A percentile compares a stretch with the other conserved stretches of the same genome.
These are phyloP conservation scores for Holothuria leucospilota DNA, from an alignment of 53 echinoderm and acorn worm genomes.

Conservation along the genomic window DNA sequence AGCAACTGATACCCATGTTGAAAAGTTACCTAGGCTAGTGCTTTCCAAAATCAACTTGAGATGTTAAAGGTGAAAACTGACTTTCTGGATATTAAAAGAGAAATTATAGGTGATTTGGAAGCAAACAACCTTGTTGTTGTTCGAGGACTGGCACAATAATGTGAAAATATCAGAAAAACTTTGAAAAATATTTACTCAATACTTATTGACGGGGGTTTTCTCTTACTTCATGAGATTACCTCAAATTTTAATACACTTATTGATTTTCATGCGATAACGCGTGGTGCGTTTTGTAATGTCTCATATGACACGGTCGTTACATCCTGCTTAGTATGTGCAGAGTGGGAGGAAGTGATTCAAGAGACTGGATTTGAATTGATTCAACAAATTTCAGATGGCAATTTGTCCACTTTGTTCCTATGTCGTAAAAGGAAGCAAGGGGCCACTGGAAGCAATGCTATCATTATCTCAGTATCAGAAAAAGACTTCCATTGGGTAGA, in stretches of 20 bases:
- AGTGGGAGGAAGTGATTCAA: neutral
- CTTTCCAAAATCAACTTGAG: neutral
- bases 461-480: too few species aligned
- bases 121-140: neutral
- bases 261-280: too few species aligned
- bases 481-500: neutral
- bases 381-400: neutral
- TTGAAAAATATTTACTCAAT: neutral
- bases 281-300: neutral
- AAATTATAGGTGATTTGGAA: constrained; percentile 46
- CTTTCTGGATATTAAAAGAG: neutral
- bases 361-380: neutral
- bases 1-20: neutral
- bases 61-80: neutral
- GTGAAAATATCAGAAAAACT: neutral
- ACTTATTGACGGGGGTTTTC: neutral
- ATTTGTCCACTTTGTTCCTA: neutral
- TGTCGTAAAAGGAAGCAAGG: constrained; percentile 7
- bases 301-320: too few species aligned
- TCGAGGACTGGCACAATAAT: neutral
- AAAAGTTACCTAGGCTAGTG: neutral
- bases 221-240: neutral
- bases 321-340: neutral
- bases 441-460: neutral
- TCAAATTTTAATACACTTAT: neutral